Conservation (phyloP, 2,888 invertebrate species). For the Antheraea yamamai region DNA sequence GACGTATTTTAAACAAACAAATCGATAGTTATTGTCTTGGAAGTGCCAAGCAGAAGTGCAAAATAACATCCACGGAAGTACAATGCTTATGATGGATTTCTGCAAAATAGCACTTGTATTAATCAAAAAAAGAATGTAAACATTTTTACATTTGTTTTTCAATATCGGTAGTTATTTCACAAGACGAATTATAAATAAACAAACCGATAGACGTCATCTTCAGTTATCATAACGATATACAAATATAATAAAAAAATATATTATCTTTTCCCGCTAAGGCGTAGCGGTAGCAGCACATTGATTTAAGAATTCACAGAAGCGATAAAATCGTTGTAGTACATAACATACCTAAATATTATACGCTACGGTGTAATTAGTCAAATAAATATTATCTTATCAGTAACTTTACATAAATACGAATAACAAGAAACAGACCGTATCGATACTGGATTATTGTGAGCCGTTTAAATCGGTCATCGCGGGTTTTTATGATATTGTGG, state of each 20-base stretch:
- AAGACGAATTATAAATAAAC: not conserved
- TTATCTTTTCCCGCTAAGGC: slow-evolving; percentile 39
- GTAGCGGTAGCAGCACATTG: slow-evolving; percentile 37
- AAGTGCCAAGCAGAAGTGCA: too few species aligned
- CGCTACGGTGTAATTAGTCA: slow-evolving; percentile 36
- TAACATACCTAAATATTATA: slow-evolving; percentile 17
- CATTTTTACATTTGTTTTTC: too few species aligned
- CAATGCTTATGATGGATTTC: too few species aligned
- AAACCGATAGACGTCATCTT: not conserved
- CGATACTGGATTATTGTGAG: slow-evolving; percentile 10
- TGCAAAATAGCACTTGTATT: too few species aligned
- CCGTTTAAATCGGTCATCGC: slow-evolving; percentile 7
- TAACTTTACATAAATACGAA: slow-evolving; percentile 36
- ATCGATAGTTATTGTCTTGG: too few species aligned
- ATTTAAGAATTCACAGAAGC: slow-evolving; percentile 43
- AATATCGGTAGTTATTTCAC: not conserved
- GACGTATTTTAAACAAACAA: too few species aligned
- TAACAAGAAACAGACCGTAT: slow-evolving; percentile 30
- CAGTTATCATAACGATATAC: slow-evolving; percentile 2
- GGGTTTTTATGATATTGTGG: not conserved
- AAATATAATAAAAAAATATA: slow-evolving; percentile 29
- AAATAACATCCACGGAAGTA: too few species aligned
- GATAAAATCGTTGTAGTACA: slow-evolving; percentile 34
- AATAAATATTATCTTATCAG: slow-evolving; percentile 39
- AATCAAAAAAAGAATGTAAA: too few species aligned